Evolutionary conservation across 1,140 invertebrate genomes (phyloP).

Genomic region (Lucilia sericata): DNA sequence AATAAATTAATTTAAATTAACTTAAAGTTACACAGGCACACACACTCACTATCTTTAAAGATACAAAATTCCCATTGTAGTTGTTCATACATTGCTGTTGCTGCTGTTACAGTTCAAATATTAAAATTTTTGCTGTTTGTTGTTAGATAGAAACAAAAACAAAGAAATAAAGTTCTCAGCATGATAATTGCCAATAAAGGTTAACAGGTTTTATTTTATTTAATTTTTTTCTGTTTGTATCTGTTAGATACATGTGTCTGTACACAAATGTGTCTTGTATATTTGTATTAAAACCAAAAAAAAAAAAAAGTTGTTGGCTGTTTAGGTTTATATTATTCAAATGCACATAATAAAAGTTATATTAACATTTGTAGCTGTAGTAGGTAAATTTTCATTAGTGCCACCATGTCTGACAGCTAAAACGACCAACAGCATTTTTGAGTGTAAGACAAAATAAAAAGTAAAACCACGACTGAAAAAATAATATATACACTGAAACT

Average conservation of each 20-base stretch:
- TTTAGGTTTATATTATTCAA: not conserved
- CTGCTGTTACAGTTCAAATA: too few relatives aligned
- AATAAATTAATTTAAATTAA: slow-evolving; percentile 28
- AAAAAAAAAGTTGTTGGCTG: not conserved
- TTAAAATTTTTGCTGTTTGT: not conserved
- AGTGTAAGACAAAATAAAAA: not conserved
- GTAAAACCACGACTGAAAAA: not conserved
- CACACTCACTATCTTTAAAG: not conserved
- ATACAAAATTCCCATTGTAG: not conserved
- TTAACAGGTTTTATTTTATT: slow-evolving; percentile 37
- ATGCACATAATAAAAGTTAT: not conserved
- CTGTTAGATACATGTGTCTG: not conserved
- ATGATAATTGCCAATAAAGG: slow-evolving; percentile 41
- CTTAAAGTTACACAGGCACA: not conserved
- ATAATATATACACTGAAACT: not conserved
- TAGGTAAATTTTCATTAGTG: slow-evolving; percentile 41
- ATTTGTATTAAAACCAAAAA: not conserved
- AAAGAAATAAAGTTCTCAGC: slow-evolving; percentile 41
- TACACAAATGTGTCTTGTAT: not conserved
- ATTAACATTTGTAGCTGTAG: not conserved
- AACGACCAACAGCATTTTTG: slow-evolving; percentile 25
- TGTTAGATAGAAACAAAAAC: slow-evolving; percentile 11
- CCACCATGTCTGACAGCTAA: slow-evolving; percentile 35
- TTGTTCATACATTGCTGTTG: not conserved
- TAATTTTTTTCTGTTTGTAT: not conserved